Percentiles rank a stretch among this genome's conserved stretches.
These are phyloP conservation scores for Platyscapa corneri DNA, from an alignment of 1,140 invertebrate genomes.

Conservation along the genomic window DNA sequence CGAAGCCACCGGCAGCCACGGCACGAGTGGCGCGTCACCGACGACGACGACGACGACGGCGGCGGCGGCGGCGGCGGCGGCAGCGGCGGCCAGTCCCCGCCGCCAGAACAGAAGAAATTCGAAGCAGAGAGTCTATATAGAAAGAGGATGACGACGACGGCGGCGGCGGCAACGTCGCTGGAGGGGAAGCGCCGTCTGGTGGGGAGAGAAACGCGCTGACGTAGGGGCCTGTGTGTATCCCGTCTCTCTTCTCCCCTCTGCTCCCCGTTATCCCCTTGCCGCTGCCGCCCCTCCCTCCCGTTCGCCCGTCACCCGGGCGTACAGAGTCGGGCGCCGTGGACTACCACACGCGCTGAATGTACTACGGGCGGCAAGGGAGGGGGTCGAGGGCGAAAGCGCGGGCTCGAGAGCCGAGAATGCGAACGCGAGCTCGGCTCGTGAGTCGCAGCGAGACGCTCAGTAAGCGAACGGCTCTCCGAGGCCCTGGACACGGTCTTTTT, in stretches of 20 bases:
- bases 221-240: too few relatives aligned
- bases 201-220: neutral
- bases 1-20: too few relatives aligned
- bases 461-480: conserved; percentile 71
- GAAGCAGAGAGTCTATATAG: neutral
- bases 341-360: neutral
- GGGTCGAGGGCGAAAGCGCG: conserved; percentile 69
- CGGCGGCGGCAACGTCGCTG: neutral
- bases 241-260: too few relatives aligned
- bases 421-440: conserved; percentile 57
- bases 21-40: neutral
- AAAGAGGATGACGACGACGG: neutral
- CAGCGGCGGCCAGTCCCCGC: neutral
- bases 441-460: conserved; percentile 60
- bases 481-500: conserved; percentile 53
- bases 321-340: too few relatives aligned
- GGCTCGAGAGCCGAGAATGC: conserved; percentile 68
- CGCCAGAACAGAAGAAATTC: neutral
- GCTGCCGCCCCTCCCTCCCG: too few relatives aligned
- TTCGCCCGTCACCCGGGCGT: too few relatives aligned
- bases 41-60: too few relatives aligned
- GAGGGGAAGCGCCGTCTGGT: neutral
- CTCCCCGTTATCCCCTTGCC: too few relatives aligned
- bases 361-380: conserved; percentile 34
- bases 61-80: too few relatives aligned